Evolutionary conservation across 2,888 invertebrate species (phyloP), one percentile per base, ranked within the genome.

Genomic region (Sesia apiformis): DNA sequence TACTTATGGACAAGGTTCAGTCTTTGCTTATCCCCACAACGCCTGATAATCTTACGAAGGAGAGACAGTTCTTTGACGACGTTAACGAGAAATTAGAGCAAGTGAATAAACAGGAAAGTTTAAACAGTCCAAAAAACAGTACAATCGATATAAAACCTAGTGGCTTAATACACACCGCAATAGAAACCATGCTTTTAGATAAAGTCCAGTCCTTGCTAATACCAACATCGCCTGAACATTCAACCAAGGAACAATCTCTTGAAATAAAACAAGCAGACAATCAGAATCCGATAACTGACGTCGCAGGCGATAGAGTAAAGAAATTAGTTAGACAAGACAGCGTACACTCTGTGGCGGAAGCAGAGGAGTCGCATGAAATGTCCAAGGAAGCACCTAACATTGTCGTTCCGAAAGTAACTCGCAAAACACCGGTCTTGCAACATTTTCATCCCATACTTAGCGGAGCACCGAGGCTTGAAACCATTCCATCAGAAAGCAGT

Each of bases 151-250:
- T 81, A 1, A 87, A 84, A 61, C 72, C 84, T 0, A 74, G 78
- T 2, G 84, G 90, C 4, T 62, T 91, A 52, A 66, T 91, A 51
- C 88, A 89, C 53, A 90, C 90, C 23, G 92, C 91, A 38, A 88
- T 91, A 79, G 89, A 90, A 67, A 91, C 91, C 50, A 91, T 91
- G 56, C 76, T 91, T 6, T 83, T 91, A 59, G 91, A 92, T 60
- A 90, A 84, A 74, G 89, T 91, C 1, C 90, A 87, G 52, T 77
- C 80, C 46, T 60, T 88, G 49, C 72, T 89, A 53, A 65, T 87
- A 60, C 84, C 87, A 2, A 72, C 87, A 39, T 79, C 84, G 39
- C 85, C 88, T 8, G 80, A 81, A 56, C 55, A 62, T 5, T 66
- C 70, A 56, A 61, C 64, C 52, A 65, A 70, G 52, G 76, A 78